These are phyloP conservation scores for Heterohyrax brucei DNA, from an alignment of 2,797 vertebrate species.

Conservation along the genomic window DNA sequence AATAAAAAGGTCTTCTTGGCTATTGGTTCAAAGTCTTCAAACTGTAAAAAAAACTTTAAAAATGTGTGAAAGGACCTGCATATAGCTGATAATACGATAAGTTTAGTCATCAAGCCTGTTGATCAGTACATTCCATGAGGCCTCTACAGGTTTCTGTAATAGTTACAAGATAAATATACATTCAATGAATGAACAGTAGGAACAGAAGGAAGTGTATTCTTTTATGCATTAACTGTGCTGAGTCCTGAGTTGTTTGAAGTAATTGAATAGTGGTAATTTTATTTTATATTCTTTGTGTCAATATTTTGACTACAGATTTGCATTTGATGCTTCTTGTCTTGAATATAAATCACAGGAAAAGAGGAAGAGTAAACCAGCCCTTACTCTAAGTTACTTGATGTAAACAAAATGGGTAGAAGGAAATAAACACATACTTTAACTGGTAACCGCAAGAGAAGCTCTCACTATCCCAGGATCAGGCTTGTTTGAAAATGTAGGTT, in stretches of 20 bases:
- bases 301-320: constrained; percentile 38
- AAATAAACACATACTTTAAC: not conserved
- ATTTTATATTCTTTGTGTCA: not conserved
- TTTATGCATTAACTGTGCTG: not conserved
- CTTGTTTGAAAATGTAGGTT: not conserved
- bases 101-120: not conserved
- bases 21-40: not conserved
- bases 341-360: not conserved
- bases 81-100: constrained; percentile 20
- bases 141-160: not conserved
- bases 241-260: not conserved
- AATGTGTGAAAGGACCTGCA: not conserved
- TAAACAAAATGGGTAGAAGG: not conserved
- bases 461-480: not conserved
- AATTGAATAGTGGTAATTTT: not conserved
- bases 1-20: not conserved
- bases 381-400: not conserved
- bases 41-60: not conserved
- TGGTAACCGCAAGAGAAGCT: not conserved
- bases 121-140: not conserved
- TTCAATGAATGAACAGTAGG: not conserved
- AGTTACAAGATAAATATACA: not conserved
- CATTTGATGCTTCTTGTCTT: constrained; percentile 1
- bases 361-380: not conserved
- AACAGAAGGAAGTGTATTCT: not conserved